Evolutionary conservation across 2,888 invertebrate genomes (phyloP).

Genomic region (Strigamia maritima): DNA sequence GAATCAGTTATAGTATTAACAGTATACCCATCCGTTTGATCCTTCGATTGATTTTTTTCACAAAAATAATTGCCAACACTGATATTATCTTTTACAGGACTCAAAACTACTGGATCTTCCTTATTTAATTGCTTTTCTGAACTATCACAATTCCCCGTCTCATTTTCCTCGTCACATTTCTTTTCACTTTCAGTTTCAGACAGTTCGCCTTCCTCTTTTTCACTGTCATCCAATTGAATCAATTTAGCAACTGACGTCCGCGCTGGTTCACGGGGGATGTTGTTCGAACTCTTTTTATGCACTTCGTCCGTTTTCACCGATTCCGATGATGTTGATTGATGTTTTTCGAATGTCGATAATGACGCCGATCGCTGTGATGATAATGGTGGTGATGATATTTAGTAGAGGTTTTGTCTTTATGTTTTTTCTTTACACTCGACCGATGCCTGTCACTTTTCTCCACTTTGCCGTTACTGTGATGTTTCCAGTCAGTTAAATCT

Average conservation of each 20-base stretch:
- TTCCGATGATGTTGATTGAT: neutral
- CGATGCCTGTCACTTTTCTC: slow-evolving; percentile 5
- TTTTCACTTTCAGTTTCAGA: slow-evolving; percentile 36
- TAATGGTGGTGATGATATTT: slow-evolving; percentile 6
- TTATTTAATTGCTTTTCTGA: neutral
- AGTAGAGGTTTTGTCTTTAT: slow-evolving; percentile 4
- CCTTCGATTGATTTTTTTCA: neutral
- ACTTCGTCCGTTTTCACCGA: neutral
- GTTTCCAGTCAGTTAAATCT: neutral
- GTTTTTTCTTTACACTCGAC: slow-evolving; percentile 27
- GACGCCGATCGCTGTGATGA: slow-evolving; percentile 16
- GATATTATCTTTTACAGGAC: neutral
- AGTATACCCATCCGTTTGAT: neutral
- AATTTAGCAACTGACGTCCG: neutral
- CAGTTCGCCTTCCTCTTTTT: slow-evolving; percentile 38
- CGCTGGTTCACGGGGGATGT: neutral
- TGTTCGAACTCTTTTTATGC: neutral
- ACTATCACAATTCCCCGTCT: neutral
- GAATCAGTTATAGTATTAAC: neutral
- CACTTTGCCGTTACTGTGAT: neutral
- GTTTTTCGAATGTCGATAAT: neutral
- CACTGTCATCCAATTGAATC: slow-evolving; percentile 24
- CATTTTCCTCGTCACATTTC: neutral
- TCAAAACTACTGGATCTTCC: neutral
- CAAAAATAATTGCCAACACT: slow-evolving; percentile 1